Evolutionary conservation across 2,888 invertebrate genomes (phyloP), one percentile per base, ranked within the genome.

Genomic region (Podabrus alpinus): DNA sequence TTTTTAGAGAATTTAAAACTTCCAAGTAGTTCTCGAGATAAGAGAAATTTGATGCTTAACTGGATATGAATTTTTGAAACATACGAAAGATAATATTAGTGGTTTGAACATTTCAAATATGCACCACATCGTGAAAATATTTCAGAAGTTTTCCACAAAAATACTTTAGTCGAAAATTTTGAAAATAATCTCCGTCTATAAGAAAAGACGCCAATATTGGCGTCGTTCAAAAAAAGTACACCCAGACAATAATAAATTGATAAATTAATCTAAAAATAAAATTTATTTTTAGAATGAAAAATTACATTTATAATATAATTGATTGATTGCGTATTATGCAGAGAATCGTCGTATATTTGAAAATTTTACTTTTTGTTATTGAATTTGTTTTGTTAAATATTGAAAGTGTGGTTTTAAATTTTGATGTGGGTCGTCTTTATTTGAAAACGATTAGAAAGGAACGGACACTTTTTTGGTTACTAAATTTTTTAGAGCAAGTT

Each of bases 401-500:
- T 62, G 16, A 62, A 17, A 17, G 62, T 15, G 16, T 62, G 11
- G 62, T 16, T 62, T 62, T 16, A 19, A 17, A 17, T 15, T 62
- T 62, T 19, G 19, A 62, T 17, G 19, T 17, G 19, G 19, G 62
- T 62, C n/a, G 62, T 16, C 19, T 62, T 62, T 62, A 17, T 15
- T 62, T 15, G 11, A 19, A 62, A 19, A 17, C 13, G 62, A 17
- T 16, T 62, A 16, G 19, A 16, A 62, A 62, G n/a, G n/a, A 62
- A 62, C 66, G 72, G 60, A 72, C 72, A 75, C 68, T 19, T 62
- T 74, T 74, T 71, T 74, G 45, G 45, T 45, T 45, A 45, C 45
- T 45, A 45, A 45, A 66, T 68, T 62, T 72, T 69, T 74, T 71
- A 61, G 70, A 73, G 19, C 64, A 69, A 60, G 70, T 60, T 66